A percentile compares a stretch with the other conserved stretches of the same genome.
Conservation (phyloP, 2,797 vertebrate species). For the Acanthurus lineatus region DNA sequence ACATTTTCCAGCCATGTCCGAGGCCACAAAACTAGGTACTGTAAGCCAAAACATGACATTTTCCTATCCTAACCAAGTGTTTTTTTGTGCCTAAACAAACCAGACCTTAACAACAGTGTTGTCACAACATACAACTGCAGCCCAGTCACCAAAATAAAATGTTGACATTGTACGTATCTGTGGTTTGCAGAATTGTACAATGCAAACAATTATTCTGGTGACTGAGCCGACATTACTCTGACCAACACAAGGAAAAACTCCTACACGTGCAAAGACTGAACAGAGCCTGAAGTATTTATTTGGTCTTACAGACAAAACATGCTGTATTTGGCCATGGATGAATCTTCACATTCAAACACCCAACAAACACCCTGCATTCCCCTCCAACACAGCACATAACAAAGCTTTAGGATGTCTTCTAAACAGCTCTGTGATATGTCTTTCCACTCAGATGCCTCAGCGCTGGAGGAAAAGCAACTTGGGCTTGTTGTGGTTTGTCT, state of each 20-base stretch:
- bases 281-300: conserved; percentile 11
- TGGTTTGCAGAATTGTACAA: too few species aligned
- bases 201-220: too few species aligned
- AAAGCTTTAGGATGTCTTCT: conserved; percentile 39
- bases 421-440: conserved; percentile 26
- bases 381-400: conserved; percentile 8
- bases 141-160: too few species aligned
- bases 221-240: neutral
- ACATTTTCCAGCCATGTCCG: too few species aligned
- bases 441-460: conserved; percentile 13
- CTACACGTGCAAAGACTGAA: conserved; percentile 9
- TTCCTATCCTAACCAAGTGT: too few species aligned
- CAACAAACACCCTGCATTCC: conserved; percentile 14
- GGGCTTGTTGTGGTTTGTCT: conserved; percentile 68
- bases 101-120: too few species aligned
- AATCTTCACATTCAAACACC: conserved; percentile 14
- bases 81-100: too few species aligned
- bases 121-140: too few species aligned
- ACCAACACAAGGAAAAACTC: neutral
- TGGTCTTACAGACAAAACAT: conserved; percentile 47
- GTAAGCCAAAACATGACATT: too few species aligned
- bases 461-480: neutral
- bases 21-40: too few species aligned
- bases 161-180: too few species aligned
- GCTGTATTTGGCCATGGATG: conserved; percentile 13